Percentiles rank a stretch among this genome's conserved stretches.
phyloP scores from a whole-genome alignment of 2,888 invertebrate species.

The Leptopterna dolabrata region DNA sequence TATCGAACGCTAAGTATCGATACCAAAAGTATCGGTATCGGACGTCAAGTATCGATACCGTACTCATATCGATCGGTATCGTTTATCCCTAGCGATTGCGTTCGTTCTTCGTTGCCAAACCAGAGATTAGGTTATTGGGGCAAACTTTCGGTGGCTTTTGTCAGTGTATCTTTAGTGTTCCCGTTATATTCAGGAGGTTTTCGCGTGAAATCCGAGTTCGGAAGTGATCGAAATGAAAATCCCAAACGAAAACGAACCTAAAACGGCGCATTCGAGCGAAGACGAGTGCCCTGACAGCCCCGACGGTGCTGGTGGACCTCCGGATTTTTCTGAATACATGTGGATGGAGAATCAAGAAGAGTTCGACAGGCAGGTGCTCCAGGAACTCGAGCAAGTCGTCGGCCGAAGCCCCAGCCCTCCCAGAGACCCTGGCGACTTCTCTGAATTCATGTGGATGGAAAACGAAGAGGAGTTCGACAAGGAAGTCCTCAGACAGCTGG shows the following conservation, averaged over 20 bases:
- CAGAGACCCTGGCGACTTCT: conserved; percentile 77
- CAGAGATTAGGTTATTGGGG: conserved; percentile 46
- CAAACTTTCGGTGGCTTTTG: neutral
- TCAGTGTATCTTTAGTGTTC: neutral
- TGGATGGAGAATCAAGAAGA: conserved; percentile 97
- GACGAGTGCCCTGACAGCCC: conserved; percentile 5
- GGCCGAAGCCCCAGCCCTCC: conserved; percentile 18
- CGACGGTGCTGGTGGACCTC: neutral
- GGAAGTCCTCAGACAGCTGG: conserved; percentile 87
- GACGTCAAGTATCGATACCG: too few species aligned
- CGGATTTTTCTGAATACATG: conserved; percentile 88
- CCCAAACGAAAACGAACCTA: conserved; percentile 32
- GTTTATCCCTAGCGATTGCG: too few species aligned
- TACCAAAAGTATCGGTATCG: too few species aligned
- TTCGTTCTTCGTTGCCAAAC: conserved; percentile 17
- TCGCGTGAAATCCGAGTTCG: neutral
- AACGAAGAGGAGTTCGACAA: conserved; percentile 93
- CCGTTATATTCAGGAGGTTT: neutral
- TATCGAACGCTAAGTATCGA: too few species aligned
- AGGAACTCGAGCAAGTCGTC: conserved; percentile 42
- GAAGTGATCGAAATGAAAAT: conserved; percentile 27
- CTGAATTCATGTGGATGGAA: conserved; percentile 95
- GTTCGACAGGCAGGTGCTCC: conserved; percentile 89
- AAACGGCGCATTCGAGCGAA: neutral
- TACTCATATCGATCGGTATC: too few species aligned